Conservation (phyloP, 2,797 vertebrate species). For the Capromys pilorides region DNA sequence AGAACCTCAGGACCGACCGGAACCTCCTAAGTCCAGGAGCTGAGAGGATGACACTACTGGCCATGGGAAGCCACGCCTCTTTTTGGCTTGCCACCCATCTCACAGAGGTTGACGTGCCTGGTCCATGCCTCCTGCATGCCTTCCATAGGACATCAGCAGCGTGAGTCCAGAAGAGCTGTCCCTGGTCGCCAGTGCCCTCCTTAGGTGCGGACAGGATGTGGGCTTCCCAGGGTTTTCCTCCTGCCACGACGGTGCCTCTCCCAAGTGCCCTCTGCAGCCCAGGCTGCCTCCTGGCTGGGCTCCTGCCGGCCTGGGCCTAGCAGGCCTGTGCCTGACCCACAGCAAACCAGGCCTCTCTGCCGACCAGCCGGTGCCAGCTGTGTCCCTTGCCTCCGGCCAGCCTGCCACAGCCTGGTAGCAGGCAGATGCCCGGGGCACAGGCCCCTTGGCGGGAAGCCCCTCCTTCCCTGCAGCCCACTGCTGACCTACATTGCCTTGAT, state of each 20-base stretch:
- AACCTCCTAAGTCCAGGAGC: background rate
- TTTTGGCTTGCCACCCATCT: background rate
- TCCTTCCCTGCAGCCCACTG: background rate
- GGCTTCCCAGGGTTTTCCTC: background rate
- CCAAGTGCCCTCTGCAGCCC: background rate
- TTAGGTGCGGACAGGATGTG: background rate
- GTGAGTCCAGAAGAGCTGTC: background rate
- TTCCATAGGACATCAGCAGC: background rate
- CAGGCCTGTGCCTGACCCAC: background rate
- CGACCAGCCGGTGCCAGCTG: fast-evolving
- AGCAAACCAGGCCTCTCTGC: background rate
- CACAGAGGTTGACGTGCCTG: fast-evolving
- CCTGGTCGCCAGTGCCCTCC: fast-evolving
- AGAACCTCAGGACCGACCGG: background rate
- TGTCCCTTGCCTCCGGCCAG: background rate
- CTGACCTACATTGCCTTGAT: background rate
- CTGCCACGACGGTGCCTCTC: fast-evolving
- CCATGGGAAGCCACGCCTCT: fast-evolving
- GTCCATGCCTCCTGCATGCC: fast-evolving
- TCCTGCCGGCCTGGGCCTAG: fast-evolving
- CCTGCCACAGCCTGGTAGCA: background rate
- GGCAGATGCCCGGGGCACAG: background rate
- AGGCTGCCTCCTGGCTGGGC: fast-evolving
- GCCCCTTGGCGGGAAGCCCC: background rate
- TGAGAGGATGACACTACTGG: background rate